Conservation (phyloP, 2,888 invertebrate species). For the Itoplectis maculator region DNA sequence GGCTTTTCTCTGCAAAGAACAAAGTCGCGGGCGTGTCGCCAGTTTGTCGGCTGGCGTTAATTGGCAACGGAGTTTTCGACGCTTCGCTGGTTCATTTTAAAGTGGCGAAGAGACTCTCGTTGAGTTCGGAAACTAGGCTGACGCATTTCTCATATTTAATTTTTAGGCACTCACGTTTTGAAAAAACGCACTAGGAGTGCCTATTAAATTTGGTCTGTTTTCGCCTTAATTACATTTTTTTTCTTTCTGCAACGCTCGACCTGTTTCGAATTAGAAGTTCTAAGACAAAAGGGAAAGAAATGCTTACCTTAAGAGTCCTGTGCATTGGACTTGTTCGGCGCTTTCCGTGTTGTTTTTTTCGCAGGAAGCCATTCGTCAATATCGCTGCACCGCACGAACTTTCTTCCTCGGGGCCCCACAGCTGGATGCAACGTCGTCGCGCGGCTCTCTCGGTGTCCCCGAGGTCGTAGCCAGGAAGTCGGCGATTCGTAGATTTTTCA, state of each 20-base stretch:
- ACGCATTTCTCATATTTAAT: too few relatives aligned
- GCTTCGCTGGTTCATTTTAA: background rate
- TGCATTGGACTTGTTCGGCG: conserved; percentile 9
- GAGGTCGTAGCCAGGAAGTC: conserved; percentile 63
- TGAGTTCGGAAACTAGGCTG: too few relatives aligned
- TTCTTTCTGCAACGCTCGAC: too few relatives aligned
- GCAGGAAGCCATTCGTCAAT: conserved; percentile 62
- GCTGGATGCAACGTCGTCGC: conserved; percentile 58
- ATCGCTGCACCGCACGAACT: conserved; percentile 53
- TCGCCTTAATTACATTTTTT: too few relatives aligned
- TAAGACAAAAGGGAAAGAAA: background rate
- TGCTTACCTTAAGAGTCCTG: background rate
- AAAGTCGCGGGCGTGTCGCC: background rate
- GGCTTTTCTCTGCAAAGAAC: background rate
- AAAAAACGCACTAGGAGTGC: too few relatives aligned
- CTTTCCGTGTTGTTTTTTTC: conserved; percentile 20
- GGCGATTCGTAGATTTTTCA: conserved; percentile 31
- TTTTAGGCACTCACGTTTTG: too few relatives aligned
- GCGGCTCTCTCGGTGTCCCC: conserved; percentile 23
- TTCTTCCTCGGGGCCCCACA: conserved; percentile 50
- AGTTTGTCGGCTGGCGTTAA: background rate
- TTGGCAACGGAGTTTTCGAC: background rate
- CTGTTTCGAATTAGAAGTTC: too few relatives aligned
- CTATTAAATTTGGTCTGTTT: too few relatives aligned
- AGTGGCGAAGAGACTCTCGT: too few relatives aligned